These are phyloP conservation scores for Alaudala cheleensis DNA, from an alignment of 2,113 vertebrate species.

Conservation along the genomic window DNA sequence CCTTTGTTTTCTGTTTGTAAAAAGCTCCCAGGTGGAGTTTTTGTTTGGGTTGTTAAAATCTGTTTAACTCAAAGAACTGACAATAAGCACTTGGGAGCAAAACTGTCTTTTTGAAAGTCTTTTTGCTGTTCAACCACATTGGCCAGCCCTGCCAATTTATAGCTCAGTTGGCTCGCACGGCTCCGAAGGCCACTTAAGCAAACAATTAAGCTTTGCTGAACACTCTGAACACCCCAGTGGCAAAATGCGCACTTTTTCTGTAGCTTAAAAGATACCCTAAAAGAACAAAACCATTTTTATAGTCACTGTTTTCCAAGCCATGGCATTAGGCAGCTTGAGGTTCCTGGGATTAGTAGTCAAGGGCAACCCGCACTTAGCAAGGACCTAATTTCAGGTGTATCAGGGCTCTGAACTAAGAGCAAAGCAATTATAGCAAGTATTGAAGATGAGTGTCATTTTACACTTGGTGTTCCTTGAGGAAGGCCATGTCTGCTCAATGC, in stretches of 20 bases:
- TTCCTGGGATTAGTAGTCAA: background rate
- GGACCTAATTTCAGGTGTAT: background rate
- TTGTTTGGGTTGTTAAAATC: constrained; percentile 64
- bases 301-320: background rate
- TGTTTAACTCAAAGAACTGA: constrained; percentile 59
- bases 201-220: constrained; percentile 42
- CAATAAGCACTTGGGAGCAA: constrained; percentile 53
- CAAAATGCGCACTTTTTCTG: background rate
- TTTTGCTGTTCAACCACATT: constrained; percentile 22
- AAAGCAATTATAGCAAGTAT: background rate
- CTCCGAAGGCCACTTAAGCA: constrained; percentile 51
- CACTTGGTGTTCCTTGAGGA: background rate
- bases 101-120: constrained; percentile 50
- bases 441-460: background rate
- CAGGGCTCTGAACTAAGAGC: background rate
- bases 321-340: background rate
- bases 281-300: background rate
- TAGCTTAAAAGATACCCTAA: background rate
- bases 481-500: background rate
- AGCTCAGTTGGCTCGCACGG: background rate
- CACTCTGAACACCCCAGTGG: background rate
- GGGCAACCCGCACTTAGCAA: background rate
- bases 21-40: constrained; percentile 49
- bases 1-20: constrained; percentile 55
- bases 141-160: constrained; percentile 42